phyloP scores from a whole-genome alignment of 2,797 vertebrate species.

The Nyctibius grandis region DNA sequence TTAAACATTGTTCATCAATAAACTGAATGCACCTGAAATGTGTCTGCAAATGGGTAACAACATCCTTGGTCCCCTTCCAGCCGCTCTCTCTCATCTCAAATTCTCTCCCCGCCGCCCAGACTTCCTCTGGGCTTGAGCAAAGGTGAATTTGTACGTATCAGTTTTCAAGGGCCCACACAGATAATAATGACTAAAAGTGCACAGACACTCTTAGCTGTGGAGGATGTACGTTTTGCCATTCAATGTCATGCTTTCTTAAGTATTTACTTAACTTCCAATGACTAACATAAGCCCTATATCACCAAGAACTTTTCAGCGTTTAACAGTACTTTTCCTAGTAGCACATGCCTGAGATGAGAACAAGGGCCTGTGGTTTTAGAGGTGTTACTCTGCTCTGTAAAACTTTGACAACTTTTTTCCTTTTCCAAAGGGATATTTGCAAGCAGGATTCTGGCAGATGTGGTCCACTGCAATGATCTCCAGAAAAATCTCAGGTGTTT shows the following conservation, averaged over 20 bases:
- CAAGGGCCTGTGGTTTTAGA: neutral
- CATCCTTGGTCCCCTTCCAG: neutral
- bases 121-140: neutral
- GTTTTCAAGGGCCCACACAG: neutral
- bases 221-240: neutral
- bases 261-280: neutral
- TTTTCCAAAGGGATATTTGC: neutral
- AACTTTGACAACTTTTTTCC: neutral
- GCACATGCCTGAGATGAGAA: neutral
- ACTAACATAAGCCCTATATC: neutral
- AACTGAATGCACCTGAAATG: neutral
- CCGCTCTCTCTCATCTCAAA: neutral
- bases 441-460: neutral
- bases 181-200: neutral
- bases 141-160: rapidly evolving
- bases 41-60: neutral
- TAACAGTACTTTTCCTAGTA: neutral
- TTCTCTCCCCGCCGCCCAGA: neutral
- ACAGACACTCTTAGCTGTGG: neutral
- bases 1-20: neutral
- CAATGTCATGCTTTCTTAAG: neutral
- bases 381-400: neutral
- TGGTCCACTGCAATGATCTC: neutral
- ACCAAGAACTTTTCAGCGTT: neutral
- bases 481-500: neutral